These are phyloP conservation scores for Coboldia fuscipes DNA, from an alignment of 1,140 invertebrate genomes.

Conservation along the genomic window DNA sequence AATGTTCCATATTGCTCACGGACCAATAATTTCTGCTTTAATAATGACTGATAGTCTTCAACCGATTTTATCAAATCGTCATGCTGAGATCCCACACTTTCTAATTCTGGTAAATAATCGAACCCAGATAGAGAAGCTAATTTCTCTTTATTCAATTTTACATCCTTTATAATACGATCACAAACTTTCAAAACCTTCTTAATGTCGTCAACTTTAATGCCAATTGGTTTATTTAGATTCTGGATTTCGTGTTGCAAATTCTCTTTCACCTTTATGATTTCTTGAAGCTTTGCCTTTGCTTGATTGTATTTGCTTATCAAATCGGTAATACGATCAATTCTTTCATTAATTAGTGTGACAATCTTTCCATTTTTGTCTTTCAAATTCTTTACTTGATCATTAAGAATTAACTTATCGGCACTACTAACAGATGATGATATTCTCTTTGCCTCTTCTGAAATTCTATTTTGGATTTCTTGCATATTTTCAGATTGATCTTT, in stretches of 20 bases:
- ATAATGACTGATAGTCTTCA: constrained; percentile 60
- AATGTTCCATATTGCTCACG: constrained; percentile 72
- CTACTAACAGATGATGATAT: constrained; percentile 63
- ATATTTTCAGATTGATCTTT: constrained; percentile 50
- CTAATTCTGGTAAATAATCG: constrained; percentile 45
- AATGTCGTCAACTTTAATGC: constrained; percentile 64
- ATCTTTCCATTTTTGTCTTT: constrained; percentile 55
- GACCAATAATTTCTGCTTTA: constrained; percentile 52
- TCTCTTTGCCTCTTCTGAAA: constrained; percentile 55
- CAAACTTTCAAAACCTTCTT: constrained; percentile 54
- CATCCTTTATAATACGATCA: constrained; percentile 53
- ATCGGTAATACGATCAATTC: constrained; percentile 42
- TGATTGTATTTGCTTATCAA: constrained; percentile 59
- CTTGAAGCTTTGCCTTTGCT: constrained; percentile 50
- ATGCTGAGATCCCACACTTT: constrained; percentile 55
- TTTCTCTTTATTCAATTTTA: constrained; percentile 60
- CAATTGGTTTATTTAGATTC: constrained; percentile 63
- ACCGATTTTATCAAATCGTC: constrained; percentile 62
- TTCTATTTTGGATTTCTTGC: constrained; percentile 43
- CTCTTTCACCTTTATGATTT: constrained; percentile 56
- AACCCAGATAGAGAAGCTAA: constrained; percentile 53
- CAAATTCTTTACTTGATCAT: constrained; percentile 52
- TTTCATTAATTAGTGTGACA: constrained; percentile 49
- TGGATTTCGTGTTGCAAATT: constrained; percentile 64
- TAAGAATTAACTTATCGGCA: constrained; percentile 57